Evolutionary conservation across 2,888 invertebrate genomes (phyloP).

Genomic region (Chymomyza caudatula): DNA sequence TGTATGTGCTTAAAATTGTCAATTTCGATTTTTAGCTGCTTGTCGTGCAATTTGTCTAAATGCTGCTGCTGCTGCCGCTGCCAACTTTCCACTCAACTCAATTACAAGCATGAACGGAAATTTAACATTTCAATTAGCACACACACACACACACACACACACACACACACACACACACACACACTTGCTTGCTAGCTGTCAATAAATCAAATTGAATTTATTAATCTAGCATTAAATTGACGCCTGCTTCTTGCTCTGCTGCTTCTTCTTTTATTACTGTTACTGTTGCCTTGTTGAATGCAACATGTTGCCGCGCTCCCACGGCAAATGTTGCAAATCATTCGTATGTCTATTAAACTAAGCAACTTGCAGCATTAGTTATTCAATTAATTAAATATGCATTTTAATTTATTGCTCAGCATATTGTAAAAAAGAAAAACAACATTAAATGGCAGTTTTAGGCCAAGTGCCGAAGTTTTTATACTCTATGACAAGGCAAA

Average conservation of each 20-base stretch:
- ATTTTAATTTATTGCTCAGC: slow-evolving; percentile 42
- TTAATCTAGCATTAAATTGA: slow-evolving; percentile 67
- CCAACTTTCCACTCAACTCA: slow-evolving; percentile 59
- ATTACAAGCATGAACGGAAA: slow-evolving; percentile 78
- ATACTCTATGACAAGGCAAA: neutral
- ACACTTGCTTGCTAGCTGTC: slow-evolving; percentile 27
- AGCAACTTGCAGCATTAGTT: slow-evolving; percentile 4
- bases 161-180: neutral
- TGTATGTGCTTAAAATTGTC: slow-evolving; percentile 15
- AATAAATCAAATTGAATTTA: slow-evolving; percentile 67
- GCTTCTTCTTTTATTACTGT: no score
- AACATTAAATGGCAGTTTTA: neutral
- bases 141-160: neutral
- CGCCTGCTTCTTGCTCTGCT: neutral
- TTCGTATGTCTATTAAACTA: slow-evolving; percentile 15
- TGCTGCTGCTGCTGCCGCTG: neutral
- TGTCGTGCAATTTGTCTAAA: slow-evolving; percentile 9
- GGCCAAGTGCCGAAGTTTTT: neutral
- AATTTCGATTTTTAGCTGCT: slow-evolving; percentile 30
- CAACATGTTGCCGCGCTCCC: slow-evolving; percentile 1
- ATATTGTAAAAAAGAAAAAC: slow-evolving; percentile 8
- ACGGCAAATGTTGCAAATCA: slow-evolving; percentile 36
- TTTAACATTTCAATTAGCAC: slow-evolving; percentile 75
- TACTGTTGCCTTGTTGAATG: neutral
- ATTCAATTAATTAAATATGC: slow-evolving; percentile 46